These are phyloP conservation scores for Cistogaster globosa DNA, from an alignment of 2,888 invertebrate species.

Conservation along the genomic window DNA sequence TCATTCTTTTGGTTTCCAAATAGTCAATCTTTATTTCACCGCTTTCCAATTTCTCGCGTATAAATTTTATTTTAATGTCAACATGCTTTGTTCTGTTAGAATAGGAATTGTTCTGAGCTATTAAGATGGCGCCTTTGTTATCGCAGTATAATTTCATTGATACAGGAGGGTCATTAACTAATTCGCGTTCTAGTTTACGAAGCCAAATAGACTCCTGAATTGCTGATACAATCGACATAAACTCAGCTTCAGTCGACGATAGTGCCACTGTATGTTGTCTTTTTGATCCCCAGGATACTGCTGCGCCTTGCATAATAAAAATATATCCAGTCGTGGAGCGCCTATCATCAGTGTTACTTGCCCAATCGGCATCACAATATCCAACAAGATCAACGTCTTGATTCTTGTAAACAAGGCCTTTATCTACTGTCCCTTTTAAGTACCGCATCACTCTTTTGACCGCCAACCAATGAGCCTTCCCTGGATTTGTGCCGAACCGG, in stretches of 20 bases:
- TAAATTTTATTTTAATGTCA: constrained; percentile 1
- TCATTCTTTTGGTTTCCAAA: background rate
- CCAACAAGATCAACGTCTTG: no score
- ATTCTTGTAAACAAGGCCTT: no score
- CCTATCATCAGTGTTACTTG: background rate
- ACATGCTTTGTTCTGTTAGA: constrained; percentile 9
- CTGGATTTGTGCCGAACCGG: no score
- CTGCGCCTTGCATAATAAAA: constrained; percentile 41
- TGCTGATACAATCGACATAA: constrained; percentile 68
- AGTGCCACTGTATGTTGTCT: constrained; percentile 64
- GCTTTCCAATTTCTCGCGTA: background rate
- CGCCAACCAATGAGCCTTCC: no score
- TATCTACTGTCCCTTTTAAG: no score
- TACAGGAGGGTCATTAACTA: background rate
- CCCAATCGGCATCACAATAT: no score
- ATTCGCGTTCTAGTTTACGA: constrained; percentile 2
- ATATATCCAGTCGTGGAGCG: constrained; percentile 63
- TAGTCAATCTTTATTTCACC: background rate
- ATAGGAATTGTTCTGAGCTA: constrained; percentile 17
- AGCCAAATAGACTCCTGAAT: constrained; percentile 56
- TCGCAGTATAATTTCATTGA: background rate
- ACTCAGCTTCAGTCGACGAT: constrained; percentile 42
- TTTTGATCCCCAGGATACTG: constrained; percentile 68
- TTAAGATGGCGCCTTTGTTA: constrained; percentile 8
- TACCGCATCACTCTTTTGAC: no score